Percentiles rank a stretch among this genome's conserved stretches.
These are phyloP conservation scores for Notolepis coatsorum DNA, from an alignment of 2,797 vertebrate genomes.

Conservation along the genomic window DNA sequence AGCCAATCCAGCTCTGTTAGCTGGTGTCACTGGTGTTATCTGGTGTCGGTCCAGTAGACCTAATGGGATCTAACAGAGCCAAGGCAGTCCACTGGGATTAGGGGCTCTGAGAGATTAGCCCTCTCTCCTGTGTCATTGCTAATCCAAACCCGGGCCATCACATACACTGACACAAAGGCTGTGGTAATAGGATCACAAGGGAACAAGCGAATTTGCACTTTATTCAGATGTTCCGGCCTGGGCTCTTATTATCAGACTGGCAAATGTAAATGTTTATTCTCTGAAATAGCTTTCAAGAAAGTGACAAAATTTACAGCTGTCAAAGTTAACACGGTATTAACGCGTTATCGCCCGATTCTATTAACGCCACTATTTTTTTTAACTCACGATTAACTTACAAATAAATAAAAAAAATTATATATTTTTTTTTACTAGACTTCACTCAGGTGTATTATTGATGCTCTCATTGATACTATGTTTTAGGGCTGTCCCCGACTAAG, in stretches of 20 bases:
- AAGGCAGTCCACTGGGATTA: slow-evolving; percentile 64
- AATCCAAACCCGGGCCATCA: slow-evolving; percentile 61
- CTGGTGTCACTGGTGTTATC: slow-evolving; percentile 37
- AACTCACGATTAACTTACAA: too few relatives aligned
- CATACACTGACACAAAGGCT: slow-evolving; percentile 24
- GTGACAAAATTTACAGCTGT: too few relatives aligned
- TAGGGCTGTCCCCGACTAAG: too few relatives aligned
- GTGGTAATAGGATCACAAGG: slow-evolving; percentile 69
- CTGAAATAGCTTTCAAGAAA: too few relatives aligned
- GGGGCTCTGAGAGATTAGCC: slow-evolving; percentile 65
- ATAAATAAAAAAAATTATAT: too few relatives aligned
- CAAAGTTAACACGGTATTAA: too few relatives aligned
- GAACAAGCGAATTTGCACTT: slow-evolving; percentile 45
- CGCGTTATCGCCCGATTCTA: too few relatives aligned
- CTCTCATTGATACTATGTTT: too few relatives aligned
- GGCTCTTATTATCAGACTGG: background rate
- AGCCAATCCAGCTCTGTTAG: slow-evolving; percentile 40
- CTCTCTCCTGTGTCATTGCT: slow-evolving; percentile 66
- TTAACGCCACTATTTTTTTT: too few relatives aligned
- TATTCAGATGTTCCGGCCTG: slow-evolving; percentile 19
- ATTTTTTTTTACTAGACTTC: too few relatives aligned
- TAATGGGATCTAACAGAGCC: slow-evolving; percentile 6
- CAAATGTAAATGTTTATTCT: too few relatives aligned
- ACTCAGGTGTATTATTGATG: too few relatives aligned
- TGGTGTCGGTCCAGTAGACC: slow-evolving; percentile 43